Conservation (phyloP, 2,888 invertebrate genomes). For the Drosophila fulvimacula region DNA sequence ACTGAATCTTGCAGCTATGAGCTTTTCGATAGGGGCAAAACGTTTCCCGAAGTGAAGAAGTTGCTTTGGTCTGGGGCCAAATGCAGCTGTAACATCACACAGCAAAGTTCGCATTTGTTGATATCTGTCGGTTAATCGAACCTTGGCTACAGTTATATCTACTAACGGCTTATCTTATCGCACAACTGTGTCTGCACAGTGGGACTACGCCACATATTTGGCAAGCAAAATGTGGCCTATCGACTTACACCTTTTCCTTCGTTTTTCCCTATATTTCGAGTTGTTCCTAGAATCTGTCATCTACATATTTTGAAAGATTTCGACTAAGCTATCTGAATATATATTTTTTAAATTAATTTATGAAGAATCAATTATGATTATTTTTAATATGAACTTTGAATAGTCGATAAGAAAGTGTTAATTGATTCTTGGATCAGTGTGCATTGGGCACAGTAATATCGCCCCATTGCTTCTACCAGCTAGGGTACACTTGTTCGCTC, state of each 20-base stretch:
- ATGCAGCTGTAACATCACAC: slow-evolving; percentile 50
- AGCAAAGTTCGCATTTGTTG: slow-evolving; percentile 26
- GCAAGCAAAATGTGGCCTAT: background rate
- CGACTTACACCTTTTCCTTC: too few relatives aligned
- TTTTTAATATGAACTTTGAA: background rate
- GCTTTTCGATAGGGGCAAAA: background rate
- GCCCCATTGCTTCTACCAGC: slow-evolving; percentile 6
- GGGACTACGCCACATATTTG: slow-evolving; percentile 14
- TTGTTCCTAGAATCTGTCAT: background rate
- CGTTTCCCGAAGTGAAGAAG: background rate
- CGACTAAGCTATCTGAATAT: too few relatives aligned
- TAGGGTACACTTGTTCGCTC: slow-evolving; percentile 33
- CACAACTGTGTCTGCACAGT: slow-evolving; percentile 49
- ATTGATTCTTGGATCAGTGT: slow-evolving; percentile 26
- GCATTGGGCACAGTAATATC: slow-evolving; percentile 16
- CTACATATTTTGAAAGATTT: too few relatives aligned
- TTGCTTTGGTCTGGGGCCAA: background rate
- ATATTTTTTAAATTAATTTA: too few relatives aligned
- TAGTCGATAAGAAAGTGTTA: background rate
- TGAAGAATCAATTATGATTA: too few relatives aligned
- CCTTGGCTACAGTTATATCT: slow-evolving; percentile 45
- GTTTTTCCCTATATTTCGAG: background rate
- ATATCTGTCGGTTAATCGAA: slow-evolving; percentile 54
- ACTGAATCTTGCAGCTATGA: slow-evolving; percentile 22
- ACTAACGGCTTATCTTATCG: slow-evolving; percentile 60